These are phyloP conservation scores for Abramis brama DNA, from an alignment of 2,113 vertebrate genomes.

Conservation along the genomic window DNA sequence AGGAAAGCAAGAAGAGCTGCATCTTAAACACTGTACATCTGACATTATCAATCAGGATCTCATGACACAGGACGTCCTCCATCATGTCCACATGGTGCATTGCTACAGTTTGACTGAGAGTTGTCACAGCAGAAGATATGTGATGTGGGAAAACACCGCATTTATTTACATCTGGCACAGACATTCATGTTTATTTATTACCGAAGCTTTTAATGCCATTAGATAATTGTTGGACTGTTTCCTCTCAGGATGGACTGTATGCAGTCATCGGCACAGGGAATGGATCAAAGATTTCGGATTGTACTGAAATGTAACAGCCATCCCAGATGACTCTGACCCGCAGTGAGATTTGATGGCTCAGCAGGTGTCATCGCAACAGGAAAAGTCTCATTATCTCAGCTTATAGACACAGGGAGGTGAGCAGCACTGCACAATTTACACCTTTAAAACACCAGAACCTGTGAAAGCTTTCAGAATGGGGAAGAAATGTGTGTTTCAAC, in stretches of 20 bases:
- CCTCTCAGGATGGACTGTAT: neutral
- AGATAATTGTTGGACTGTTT: neutral
- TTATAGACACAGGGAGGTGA: neutral
- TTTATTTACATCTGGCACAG: slow-evolving; percentile 18
- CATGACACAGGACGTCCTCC: neutral
- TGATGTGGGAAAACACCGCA: neutral
- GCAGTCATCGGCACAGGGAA: neutral
- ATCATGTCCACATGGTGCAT: neutral
- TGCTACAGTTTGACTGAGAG: slow-evolving; percentile 24
- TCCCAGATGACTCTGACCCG: neutral
- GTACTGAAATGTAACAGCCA: neutral
- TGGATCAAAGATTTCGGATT: neutral
- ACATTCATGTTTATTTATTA: slow-evolving; percentile 13
- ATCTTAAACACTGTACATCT: slow-evolving; percentile 29
- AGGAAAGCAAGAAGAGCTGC: slow-evolving; percentile 19
- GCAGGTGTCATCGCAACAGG: slow-evolving; percentile 3
- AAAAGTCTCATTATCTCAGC: neutral
- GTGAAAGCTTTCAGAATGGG: neutral
- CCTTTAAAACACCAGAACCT: neutral
- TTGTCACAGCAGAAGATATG: neutral
- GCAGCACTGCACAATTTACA: neutral
- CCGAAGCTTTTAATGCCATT: neutral
- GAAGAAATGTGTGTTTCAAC: neutral
- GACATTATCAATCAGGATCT: slow-evolving; percentile 1
- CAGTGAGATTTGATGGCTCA: neutral